A percentile compares a stretch with the other conserved stretches of the same genome.
Conservation (phyloP, 92 coral and sea anemone genomes). For the Phenganax marumi region DNA sequence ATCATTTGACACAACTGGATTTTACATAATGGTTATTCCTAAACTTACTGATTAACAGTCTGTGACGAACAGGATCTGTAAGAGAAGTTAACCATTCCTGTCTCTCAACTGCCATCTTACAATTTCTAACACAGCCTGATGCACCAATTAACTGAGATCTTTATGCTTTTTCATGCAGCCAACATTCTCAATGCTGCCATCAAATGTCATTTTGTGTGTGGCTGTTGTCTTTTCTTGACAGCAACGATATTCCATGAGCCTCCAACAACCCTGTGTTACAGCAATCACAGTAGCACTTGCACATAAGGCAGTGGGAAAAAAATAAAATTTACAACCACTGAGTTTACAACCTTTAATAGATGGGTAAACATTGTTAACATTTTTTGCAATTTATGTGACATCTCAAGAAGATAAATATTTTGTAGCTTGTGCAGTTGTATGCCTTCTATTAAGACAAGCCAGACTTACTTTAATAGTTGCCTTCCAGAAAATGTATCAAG, state of each 20-base stretch:
- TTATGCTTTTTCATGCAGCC: conserved; percentile 7
- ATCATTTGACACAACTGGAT: too few relatives aligned
- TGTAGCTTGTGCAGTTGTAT: background rate
- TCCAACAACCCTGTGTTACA: conserved; percentile 15
- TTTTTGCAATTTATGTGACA: background rate
- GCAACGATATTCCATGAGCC: background rate
- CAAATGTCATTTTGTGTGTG: background rate
- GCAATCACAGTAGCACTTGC: background rate
- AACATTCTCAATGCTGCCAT: conserved; percentile 21
- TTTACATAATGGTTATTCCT: too few relatives aligned
- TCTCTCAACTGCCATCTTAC: background rate
- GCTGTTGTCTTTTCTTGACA: conserved; percentile 12
- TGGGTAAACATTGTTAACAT: too few relatives aligned
- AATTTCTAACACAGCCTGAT: background rate
- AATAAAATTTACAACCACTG: too few relatives aligned
- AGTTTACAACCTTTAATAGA: too few relatives aligned
- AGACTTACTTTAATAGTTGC: too few relatives aligned
- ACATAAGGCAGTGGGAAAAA: too few relatives aligned
- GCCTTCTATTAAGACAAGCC: too few relatives aligned
- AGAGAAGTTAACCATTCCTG: conserved; percentile 23
- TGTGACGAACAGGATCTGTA: too few relatives aligned
- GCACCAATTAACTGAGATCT: background rate
- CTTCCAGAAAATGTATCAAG: too few relatives aligned
- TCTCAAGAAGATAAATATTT: background rate
- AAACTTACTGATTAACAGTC: too few relatives aligned